A percentile compares a stretch with the other conserved stretches of the same genome.
Evolutionary conservation across 2,888 invertebrate genomes (phyloP).

Genomic region (Drosophila paracracens): DNA sequence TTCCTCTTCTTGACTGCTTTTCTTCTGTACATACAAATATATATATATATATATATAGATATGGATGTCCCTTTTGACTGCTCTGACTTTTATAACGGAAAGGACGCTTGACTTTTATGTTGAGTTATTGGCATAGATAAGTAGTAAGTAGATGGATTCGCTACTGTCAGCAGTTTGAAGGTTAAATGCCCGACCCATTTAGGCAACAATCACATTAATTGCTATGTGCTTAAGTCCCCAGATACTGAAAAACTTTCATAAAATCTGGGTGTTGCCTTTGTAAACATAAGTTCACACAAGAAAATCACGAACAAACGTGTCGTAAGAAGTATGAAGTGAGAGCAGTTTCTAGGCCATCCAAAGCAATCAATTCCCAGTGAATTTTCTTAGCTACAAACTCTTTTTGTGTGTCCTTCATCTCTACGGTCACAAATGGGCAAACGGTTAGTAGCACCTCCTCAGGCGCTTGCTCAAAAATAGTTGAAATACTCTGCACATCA

Average conservation of each 20-base stretch:
- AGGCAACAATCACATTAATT: conserved; percentile 42
- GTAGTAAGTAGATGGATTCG: conserved; percentile 40
- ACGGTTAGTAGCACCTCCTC: conserved; percentile 31
- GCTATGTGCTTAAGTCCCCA: conserved; percentile 25
- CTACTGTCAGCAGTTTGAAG: conserved; percentile 57
- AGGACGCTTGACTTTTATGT: conserved; percentile 58
- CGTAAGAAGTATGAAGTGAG: not conserved
- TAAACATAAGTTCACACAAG: conserved; percentile 29
- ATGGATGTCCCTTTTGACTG: conserved; percentile 7
- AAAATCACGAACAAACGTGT: conserved; percentile 24
- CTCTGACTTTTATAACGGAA: conserved; percentile 47
- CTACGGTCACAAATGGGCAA: conserved; percentile 18
- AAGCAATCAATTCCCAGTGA: conserved; percentile 51
- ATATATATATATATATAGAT: not conserved
- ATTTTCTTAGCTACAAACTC: conserved; percentile 16
- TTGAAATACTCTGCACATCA: conserved; percentile 25
- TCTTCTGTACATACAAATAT: not conserved
- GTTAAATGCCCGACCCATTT: conserved; percentile 40
- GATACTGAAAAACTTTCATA: conserved; percentile 29
- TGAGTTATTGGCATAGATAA: conserved; percentile 59
- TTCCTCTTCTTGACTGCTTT: conserved; percentile 10
- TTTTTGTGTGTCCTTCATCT: conserved; percentile 6
- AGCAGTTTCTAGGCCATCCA: conserved; percentile 7
- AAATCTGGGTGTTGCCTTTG: conserved; percentile 18
- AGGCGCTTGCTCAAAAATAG: conserved; percentile 33